phyloP scores from a whole-genome alignment of 2,113 vertebrate genomes.

The Pongo abelii region DNA sequence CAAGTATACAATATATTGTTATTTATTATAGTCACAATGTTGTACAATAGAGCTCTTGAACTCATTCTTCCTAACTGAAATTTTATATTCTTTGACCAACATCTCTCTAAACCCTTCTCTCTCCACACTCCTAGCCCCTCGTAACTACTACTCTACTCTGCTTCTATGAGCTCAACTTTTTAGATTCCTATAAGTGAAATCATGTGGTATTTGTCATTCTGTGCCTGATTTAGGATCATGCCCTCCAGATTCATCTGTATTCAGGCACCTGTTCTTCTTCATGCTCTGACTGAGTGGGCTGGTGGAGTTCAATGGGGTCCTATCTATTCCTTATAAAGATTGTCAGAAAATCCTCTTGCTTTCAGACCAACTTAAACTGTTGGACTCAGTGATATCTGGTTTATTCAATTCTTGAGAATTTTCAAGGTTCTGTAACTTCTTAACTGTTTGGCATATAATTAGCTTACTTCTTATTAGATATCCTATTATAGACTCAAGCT shows the following conservation, averaged over 20 bases:
- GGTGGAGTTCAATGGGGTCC: neutral
- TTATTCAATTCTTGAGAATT: slow-evolving; percentile 17
- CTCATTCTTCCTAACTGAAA: neutral
- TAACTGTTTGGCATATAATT: slow-evolving; percentile 24
- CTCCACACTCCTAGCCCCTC: neutral
- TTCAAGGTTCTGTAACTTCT: slow-evolving; percentile 19
- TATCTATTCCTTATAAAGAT: neutral
- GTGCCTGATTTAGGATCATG: neutral
- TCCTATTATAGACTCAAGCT: neutral
- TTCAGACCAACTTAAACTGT: neutral
- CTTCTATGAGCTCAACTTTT: neutral
- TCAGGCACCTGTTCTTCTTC: neutral
- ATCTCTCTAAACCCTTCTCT: neutral
- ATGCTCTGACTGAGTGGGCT: neutral
- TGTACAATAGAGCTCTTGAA: neutral
- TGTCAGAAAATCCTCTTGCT: neutral
- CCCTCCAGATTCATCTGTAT: neutral
- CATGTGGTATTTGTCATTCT: neutral
- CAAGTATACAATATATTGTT: neutral
- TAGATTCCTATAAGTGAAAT: neutral
- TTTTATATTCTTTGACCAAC: neutral
- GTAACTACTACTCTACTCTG: neutral
- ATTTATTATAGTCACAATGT: neutral
- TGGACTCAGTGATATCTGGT: neutral
- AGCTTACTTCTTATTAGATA: slow-evolving; percentile 33